Evolutionary conservation across 2,888 invertebrate species (phyloP).

Genomic region (Sinelater perroti): DNA sequence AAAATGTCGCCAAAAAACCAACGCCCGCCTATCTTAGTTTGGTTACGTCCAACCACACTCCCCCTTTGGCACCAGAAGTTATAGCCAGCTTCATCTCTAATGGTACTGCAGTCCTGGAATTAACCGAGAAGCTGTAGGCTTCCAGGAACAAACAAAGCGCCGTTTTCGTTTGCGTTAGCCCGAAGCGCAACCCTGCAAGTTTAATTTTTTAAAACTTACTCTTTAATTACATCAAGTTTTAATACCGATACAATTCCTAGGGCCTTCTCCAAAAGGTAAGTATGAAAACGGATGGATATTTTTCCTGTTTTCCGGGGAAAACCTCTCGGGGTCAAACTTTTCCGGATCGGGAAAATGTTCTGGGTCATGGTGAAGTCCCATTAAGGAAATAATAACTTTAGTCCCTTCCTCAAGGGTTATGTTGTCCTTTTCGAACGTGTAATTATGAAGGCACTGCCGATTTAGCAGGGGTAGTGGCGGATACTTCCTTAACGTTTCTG

Average conservation of each 20-base stretch:
- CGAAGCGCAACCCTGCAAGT: conserved; percentile 40
- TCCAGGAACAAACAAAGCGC: conserved; percentile 28
- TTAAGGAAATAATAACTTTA: conserved; percentile 49
- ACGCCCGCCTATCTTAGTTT: no score
- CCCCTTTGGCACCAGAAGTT: conserved; percentile 28
- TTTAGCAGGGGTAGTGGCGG: conserved; percentile 49
- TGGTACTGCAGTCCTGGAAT: conserved; percentile 31
- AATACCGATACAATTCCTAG: conserved; percentile 7
- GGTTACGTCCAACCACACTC: conserved; percentile 32
- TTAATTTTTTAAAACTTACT: no score
- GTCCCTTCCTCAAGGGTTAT: conserved; percentile 52
- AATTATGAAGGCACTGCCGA: conserved; percentile 42
- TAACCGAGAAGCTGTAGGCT: conserved; percentile 35
- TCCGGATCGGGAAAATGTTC: conserved; percentile 50
- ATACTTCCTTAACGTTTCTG: conserved; percentile 57
- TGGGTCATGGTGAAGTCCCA: conserved; percentile 46
- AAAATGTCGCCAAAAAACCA: no score
- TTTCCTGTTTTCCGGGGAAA: conserved; percentile 4
- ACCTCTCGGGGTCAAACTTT: conserved; percentile 38
- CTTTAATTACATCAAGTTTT: no score
- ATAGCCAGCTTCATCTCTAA: conserved; percentile 34
- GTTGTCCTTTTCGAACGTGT: conserved; percentile 50
- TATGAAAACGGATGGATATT: neutral
- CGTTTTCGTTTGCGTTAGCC: conserved; percentile 40
- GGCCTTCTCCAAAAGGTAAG: conserved; percentile 5